Evolutionary conservation across 1,140 invertebrate genomes (phyloP), one percentile per base, ranked within the genome.

Genomic region (Caerostris darwini): DNA sequence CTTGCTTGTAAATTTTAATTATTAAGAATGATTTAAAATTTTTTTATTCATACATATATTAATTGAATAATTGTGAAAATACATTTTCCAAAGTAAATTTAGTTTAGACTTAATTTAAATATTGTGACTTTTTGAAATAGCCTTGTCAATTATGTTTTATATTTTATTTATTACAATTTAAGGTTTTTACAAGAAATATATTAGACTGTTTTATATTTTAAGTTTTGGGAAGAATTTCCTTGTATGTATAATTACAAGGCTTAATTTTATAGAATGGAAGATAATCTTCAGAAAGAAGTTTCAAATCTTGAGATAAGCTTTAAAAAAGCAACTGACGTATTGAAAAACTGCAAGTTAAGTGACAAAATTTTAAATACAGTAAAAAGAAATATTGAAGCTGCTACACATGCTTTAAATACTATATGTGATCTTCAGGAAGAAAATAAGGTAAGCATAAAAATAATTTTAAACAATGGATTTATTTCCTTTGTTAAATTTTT

Each of bases 381-480:
- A 17, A 58, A 56, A 71, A n/a, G n/a, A 17, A 82, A 85, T 58
- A 92, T 92, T 92, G 59, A 69, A 85, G 67, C 14, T 14, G 83
- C 85, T 87, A 77, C 56, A 58, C 4, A 3, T 69, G 92, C 92
- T 81, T 71, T 93, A 88, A 59, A 93, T 87, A 64, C 81, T 85
- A 71, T 86, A 8, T 12, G 82, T 86, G 53, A 67, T 7, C 10
- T 92, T 17, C 4, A 69, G 19, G 56, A 82, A 57, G 69, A 91
- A 7, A 7, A 53, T 71, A 77, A 81, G 69, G 69, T 91, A 81
- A 77, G 53, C 14, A 77, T 77, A 34, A 53, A 12, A 77, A 77
- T 50, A 34, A 34, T 34, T 34, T 34, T 34, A 34, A 34, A 34
- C 0, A 34, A 34, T 34, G 34, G 34, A 34, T 34, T 34, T 34